phyloP scores from a whole-genome alignment of 1,140 invertebrate genomes.

The Leptestheria dahalacensis region DNA sequence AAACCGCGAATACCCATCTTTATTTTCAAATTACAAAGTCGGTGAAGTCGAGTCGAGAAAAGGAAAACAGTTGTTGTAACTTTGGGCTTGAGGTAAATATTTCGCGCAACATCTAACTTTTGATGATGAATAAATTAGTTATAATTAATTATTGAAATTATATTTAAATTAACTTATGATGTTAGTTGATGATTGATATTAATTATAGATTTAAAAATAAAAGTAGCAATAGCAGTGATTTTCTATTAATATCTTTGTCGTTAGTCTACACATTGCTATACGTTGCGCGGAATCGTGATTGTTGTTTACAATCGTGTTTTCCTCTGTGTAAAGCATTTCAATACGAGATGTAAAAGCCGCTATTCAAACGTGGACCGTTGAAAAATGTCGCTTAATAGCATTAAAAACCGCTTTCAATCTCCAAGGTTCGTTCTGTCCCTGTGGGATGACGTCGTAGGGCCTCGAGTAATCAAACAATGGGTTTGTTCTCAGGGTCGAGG shows the following conservation, averaged over 20 bases:
- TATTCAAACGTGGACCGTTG: not conserved
- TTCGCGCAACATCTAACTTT: not conserved
- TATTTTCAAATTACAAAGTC: not conserved
- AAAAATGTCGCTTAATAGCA: not conserved
- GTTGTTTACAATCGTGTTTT: not conserved
- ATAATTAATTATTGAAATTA: not conserved
- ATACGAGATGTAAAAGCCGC: not conserved
- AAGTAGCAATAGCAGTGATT: not conserved
- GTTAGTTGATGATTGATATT: no score
- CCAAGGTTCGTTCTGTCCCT: not conserved
- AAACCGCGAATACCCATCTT: constrained; percentile 68
- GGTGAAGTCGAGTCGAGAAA: no score
- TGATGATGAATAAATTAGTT: not conserved
- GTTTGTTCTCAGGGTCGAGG: no score
- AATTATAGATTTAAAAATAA: not conserved
- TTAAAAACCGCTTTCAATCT: not conserved
- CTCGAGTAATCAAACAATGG: constrained; percentile 3
- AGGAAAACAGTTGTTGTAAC: no score
- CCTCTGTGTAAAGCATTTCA: not conserved
- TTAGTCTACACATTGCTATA: no score
- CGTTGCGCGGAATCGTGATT: not conserved
- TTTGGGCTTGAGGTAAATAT: not conserved
- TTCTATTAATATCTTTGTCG: not conserved
- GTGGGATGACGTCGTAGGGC: constrained; percentile 9
- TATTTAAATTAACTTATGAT: not conserved